Percentiles rank a stretch among this genome's conserved stretches.
Conservation (phyloP, 1,140 invertebrate genomes). For the Druon quercuslanigerum region DNA sequence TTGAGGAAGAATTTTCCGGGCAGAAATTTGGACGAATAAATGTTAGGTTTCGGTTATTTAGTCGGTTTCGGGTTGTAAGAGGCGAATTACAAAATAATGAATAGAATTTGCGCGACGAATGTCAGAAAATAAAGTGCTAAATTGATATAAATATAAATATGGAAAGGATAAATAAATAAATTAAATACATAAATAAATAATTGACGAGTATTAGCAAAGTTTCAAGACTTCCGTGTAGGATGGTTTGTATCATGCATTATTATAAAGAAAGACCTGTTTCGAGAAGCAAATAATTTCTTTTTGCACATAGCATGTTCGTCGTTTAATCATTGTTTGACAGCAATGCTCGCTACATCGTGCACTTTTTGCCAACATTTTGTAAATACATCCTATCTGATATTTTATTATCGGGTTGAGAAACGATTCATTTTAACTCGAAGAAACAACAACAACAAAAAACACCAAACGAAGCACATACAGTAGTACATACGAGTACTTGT, state of each 20-base stretch:
- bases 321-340: constrained; percentile 4
- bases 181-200: not conserved
- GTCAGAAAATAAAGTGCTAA: not conserved
- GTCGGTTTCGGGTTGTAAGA: no score
- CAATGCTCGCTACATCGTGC: not conserved
- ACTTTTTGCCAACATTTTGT: no score
- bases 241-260: not conserved
- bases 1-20: no score
- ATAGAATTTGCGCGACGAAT: no score
- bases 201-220: not conserved
- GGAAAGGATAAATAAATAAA: not conserved
- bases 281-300: not conserved
- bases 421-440: not conserved
- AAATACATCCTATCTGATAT: no score
- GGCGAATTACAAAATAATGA: no score
- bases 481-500: not conserved
- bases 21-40: no score
- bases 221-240: not conserved
- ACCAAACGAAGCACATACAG: not conserved
- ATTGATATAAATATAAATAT: not conserved
- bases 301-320: not conserved
- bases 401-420: no score
- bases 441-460: not conserved
- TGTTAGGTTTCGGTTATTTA: no score
- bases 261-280: not conserved